Base-by-base conservation (phyloP, 2,888 invertebrate genomes). In the Alsophila aescularia region DNA sequence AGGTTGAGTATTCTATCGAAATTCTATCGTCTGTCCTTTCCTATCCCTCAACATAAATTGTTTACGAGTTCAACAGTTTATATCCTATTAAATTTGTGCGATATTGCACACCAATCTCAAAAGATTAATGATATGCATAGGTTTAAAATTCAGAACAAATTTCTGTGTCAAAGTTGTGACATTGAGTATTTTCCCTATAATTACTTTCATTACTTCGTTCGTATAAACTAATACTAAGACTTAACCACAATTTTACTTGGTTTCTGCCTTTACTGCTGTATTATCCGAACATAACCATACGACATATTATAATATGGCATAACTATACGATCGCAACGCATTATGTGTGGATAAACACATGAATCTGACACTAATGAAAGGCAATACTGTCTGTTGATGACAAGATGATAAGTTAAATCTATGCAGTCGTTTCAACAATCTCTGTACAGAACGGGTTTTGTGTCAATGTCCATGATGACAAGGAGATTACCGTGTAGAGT, bases 381-480 rank as follows among this genome's bases (percentile, higher is more conserved):
- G 40, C 36, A 57, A 56, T 60, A 48, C 32, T 51, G 32, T 45
- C 42, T 48, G 45, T 45, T 48, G 56, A 47, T 49, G 49, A 41
- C 47, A 43, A 32, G 29, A 29, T 44, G 29, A 49, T 39, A 7
- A 14, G 18, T 52, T 58, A 52, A 53, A 52, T 41, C 47, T 60
- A 60, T 39, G 55, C 58, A 66, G 59, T 63, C 63, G 39, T 47
- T 49, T 16, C 37, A 50, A 18, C 15, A 31, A 45, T 60, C 52
- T 49, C 52, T 39, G 49, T 44, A 40, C 36, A 45, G 59, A 40
- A 58, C 31, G 35, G 16, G 39, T 50, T 16, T 51, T 0, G 34
- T 24, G 13, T 56, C 2, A 4, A 18, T 2, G 44, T 61, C 40
- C 47, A 52, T 31, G 43, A 9, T 53, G 58, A 58, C 48, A 55